phyloP scores from a whole-genome alignment of 2,888 invertebrate species.

The Mechanitis mazaeus region DNA sequence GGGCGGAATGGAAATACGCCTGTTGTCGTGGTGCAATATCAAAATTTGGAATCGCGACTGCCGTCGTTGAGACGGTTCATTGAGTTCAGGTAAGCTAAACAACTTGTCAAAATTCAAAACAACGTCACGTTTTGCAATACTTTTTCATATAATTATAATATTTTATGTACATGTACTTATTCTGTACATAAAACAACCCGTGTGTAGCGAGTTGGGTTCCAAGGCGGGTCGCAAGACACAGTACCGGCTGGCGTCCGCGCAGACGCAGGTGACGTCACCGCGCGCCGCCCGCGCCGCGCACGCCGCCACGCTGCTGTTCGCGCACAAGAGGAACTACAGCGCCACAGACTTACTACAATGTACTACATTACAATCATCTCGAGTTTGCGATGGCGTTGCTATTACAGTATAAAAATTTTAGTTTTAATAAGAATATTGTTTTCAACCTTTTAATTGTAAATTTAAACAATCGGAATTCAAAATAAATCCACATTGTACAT shows the following conservation, averaged over 20 bases:
- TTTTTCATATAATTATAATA: too few species aligned
- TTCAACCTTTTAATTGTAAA: too few species aligned
- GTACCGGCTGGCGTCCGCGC: slow-evolving; percentile 80
- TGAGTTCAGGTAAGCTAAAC: slow-evolving; percentile 76
- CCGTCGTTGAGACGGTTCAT: slow-evolving; percentile 78
- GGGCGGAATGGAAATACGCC: slow-evolving; percentile 50
- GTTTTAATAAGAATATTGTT: too few species aligned
- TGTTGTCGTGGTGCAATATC: slow-evolving; percentile 77
- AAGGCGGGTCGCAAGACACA: slow-evolving; percentile 82
- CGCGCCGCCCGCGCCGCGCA: slow-evolving; percentile 54
- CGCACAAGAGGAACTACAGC: slow-evolving; percentile 61
- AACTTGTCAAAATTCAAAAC: too few species aligned
- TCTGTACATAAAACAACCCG: neutral
- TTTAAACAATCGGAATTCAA: too few species aligned
- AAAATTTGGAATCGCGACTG: slow-evolving; percentile 78
- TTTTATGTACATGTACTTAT: neutral
- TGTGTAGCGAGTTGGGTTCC: slow-evolving; percentile 50
- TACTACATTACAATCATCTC: too few species aligned
- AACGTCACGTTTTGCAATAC: too few species aligned
- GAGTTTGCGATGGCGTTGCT: too few species aligned
- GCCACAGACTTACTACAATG: slow-evolving; percentile 49
- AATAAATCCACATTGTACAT: too few species aligned
- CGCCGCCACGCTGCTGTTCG: slow-evolving; percentile 55
- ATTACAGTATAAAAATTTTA: too few species aligned
- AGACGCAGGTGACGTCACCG: slow-evolving; percentile 50